Evolutionary conservation across 2,113 vertebrate species (phyloP).

Genomic region (Chionodraco myersi): DNA sequence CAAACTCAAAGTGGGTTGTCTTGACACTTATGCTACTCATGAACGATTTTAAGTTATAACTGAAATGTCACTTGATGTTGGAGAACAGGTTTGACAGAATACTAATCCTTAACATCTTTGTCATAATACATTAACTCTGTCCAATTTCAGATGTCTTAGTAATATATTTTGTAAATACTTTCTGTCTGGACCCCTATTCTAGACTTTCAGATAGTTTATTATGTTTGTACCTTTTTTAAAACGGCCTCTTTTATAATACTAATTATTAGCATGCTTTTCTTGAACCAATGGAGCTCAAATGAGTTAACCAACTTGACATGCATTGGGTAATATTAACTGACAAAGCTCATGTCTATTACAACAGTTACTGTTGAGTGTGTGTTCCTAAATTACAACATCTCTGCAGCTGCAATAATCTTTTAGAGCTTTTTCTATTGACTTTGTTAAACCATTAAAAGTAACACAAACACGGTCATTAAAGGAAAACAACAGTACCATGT

Average conservation of each 20-base stretch:
- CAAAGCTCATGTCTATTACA: not conserved
- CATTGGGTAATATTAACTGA: not conserved
- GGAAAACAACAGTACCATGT: not conserved
- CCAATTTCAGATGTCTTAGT: too few species aligned
- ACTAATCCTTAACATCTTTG: not conserved
- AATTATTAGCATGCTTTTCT: too few species aligned
- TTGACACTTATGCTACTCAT: not conserved
- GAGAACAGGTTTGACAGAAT: not conserved
- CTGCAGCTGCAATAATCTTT: not conserved
- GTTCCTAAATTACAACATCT: not conserved
- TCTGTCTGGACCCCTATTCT: too few species aligned
- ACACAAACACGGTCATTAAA: not conserved
- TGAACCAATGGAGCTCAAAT: not conserved
- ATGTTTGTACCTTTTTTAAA: too few species aligned
- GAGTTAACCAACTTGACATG: not conserved
- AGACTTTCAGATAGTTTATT: too few species aligned
- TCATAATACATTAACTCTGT: too few species aligned
- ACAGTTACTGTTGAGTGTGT: not conserved
- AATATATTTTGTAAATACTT: not conserved
- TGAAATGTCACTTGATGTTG: not conserved
- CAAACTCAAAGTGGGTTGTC: not conserved
- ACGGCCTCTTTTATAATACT: too few species aligned
- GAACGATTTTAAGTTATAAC: not conserved
- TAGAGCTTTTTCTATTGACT: not conserved
- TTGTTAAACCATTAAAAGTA: not conserved